These are phyloP conservation scores for Clarias gariepinus DNA, from an alignment of 2,113 vertebrate genomes.

Conservation along the genomic window DNA sequence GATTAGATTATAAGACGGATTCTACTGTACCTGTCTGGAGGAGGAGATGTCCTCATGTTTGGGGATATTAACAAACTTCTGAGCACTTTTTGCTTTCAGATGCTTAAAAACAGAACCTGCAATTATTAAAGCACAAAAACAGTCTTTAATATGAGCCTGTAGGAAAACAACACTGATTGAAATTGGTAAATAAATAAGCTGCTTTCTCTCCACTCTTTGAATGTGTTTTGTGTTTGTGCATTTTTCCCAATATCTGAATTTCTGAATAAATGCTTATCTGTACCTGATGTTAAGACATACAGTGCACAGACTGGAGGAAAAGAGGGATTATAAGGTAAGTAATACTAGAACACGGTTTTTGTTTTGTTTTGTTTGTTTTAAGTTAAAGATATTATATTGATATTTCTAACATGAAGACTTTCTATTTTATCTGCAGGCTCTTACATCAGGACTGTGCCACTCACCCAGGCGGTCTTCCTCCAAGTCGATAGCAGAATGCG, in stretches of 20 bases:
- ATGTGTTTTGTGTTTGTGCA: no score
- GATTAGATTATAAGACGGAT: not conserved
- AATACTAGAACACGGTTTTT: not conserved
- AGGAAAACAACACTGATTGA: no score
- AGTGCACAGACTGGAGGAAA: no score
- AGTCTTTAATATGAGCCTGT: no score
- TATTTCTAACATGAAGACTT: not conserved
- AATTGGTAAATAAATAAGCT: not conserved
- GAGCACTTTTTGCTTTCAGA: constrained; percentile 49
- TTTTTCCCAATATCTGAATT: not conserved
- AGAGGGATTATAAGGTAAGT: no score
- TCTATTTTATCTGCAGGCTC: not conserved
- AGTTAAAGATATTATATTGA: not conserved
- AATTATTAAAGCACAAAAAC: not conserved
- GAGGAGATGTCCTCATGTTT: constrained; percentile 76
- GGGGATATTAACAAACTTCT: constrained; percentile 65
- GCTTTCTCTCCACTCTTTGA: not conserved
- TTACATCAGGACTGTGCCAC: not conserved
- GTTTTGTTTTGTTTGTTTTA: not conserved
- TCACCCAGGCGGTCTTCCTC: constrained; percentile 72
- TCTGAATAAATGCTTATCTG: no score
- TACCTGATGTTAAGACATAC: no score
- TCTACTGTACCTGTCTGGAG: constrained; percentile 72
- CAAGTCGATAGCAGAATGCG: constrained; percentile 68
- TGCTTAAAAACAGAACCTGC: constrained; percentile 73